These are phyloP conservation scores for Argya squamiceps DNA, from an alignment of 2,797 vertebrate species.

Conservation along the genomic window DNA sequence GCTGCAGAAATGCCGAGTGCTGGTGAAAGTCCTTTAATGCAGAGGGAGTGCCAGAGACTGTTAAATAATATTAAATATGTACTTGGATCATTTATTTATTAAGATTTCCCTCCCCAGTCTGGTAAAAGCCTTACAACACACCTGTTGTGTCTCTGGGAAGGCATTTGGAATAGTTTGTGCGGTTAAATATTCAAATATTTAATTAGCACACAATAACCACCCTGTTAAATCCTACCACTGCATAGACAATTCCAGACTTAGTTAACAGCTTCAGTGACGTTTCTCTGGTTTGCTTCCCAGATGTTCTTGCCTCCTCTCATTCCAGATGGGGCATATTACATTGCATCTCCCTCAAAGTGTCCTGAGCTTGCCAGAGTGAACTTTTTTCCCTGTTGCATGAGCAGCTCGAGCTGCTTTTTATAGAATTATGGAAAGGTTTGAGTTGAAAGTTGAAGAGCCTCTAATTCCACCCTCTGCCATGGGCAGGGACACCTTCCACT, in stretches of 20 bases:
- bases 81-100: constrained; percentile 69
- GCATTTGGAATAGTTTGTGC: constrained; percentile 61
- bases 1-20: background rate
- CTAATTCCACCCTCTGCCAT: rapidly evolving
- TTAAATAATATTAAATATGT: constrained; percentile 48
- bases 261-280: background rate
- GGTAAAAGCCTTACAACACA: constrained; percentile 32
- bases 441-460: background rate
- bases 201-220: constrained; percentile 73
- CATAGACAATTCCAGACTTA: constrained; percentile 45
- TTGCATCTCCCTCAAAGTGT: background rate
- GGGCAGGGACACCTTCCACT: background rate
- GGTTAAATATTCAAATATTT: constrained; percentile 76
- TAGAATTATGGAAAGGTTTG: background rate
- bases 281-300: background rate
- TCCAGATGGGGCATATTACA: background rate
- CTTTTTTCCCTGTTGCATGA: background rate
- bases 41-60: background rate
- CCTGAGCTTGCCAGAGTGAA: background rate
- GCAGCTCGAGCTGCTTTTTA: background rate
- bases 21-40: constrained; percentile 32
- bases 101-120: constrained; percentile 45
- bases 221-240: constrained; percentile 47
- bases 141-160: constrained; percentile 48
- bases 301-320: background rate